Evolutionary conservation across 2,888 invertebrate species (phyloP).

Genomic region (Ethmia dodecea): DNA sequence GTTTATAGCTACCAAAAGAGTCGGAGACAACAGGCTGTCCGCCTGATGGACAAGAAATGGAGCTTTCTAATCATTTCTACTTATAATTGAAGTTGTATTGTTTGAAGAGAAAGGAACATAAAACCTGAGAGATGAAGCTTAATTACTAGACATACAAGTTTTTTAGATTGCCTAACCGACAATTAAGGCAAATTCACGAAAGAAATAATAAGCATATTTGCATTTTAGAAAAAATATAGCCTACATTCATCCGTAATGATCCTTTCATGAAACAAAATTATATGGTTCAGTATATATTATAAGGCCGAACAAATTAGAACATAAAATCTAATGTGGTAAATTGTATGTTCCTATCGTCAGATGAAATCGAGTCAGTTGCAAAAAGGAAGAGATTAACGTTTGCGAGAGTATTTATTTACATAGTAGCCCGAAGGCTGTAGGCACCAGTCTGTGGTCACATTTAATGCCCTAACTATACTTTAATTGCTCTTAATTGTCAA

Average conservation of each 20-base stretch:
- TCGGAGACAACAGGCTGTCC: conserved; percentile 13
- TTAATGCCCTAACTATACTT: conserved; percentile 20
- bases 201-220: conserved; percentile 22
- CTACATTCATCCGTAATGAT: no score
- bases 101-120: conserved; percentile 56
- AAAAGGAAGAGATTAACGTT: not conserved
- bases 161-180: conserved; percentile 27
- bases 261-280: conserved; percentile 7
- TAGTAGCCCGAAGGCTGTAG: conserved; percentile 6
- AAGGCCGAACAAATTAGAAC: not conserved
- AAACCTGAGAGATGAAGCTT: conserved; percentile 29
- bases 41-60: conserved; percentile 19
- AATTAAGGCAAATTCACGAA: conserved; percentile 23
- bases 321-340: conserved; percentile 1
- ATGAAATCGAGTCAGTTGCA: not conserved
- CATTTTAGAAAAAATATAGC: conserved; percentile 26
- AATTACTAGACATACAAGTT: conserved; percentile 31
- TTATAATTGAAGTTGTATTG: conserved; percentile 32
- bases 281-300: not conserved
- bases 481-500: conserved; percentile 20
- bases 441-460: conserved; percentile 15
- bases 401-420: not conserved
- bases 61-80: conserved; percentile 43
- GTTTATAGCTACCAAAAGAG: conserved; percentile 19
- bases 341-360: not conserved